Evolutionary conservation across 2,113 vertebrate species (phyloP).

Genomic region (Lycocorax pyrrhopterus): DNA sequence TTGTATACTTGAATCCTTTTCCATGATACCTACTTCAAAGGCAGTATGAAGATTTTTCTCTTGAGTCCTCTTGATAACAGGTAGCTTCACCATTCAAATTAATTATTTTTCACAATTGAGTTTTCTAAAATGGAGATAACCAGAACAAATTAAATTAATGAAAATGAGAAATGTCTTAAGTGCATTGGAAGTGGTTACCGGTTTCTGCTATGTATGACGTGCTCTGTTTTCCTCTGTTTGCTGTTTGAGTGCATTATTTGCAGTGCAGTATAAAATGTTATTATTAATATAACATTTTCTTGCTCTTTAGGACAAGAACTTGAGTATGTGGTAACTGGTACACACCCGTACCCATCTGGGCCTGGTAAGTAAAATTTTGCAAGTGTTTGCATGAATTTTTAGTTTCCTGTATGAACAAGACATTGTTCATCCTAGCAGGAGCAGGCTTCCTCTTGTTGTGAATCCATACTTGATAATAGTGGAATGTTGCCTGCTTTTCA

Average conservation of each 20-base stretch:
- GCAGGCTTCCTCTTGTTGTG: not conserved
- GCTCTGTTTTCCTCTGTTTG: not conserved
- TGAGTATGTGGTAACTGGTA: conserved; percentile 94
- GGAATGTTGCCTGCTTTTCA: not conserved
- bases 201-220: not conserved
- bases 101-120: not conserved
- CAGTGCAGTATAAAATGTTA: not conserved
- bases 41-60: not conserved
- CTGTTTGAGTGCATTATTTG: not conserved
- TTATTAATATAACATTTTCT: not conserved
- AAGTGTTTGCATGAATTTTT: not conserved
- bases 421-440: not conserved
- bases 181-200: not conserved
- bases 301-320: conserved; percentile 78
- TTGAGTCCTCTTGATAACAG: not conserved
- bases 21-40: not conserved
- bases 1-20: not conserved
- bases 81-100: not conserved
- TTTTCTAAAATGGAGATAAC: not conserved
- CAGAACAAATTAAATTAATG: not conserved
- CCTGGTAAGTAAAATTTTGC: conserved; percentile 77
- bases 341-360: conserved; percentile 94
- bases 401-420: not conserved
- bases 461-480: not conserved
- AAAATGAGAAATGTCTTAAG: not conserved